phyloP scores from a whole-genome alignment of 2,797 vertebrate genomes.

The Sebastes kiyomatsui region DNA sequence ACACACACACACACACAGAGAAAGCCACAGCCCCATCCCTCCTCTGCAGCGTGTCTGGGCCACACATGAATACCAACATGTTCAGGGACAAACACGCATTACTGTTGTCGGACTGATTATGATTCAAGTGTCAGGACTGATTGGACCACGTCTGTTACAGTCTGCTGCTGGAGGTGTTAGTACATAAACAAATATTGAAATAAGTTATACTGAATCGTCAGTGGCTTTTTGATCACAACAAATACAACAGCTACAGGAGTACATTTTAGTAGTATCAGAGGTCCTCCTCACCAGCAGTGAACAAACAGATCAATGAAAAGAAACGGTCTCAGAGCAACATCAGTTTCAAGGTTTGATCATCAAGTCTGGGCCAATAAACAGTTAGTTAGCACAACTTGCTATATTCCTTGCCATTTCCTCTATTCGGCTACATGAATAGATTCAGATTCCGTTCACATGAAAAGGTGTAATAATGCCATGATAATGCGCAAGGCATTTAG shows the following conservation, averaged over 20 bases:
- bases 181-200: not conserved
- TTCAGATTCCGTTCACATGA: too few species aligned
- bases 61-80: slow-evolving; percentile 2
- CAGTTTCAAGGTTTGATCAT: not conserved
- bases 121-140: slow-evolving; percentile 6
- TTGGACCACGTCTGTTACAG: not conserved
- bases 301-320: not conserved
- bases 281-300: not conserved
- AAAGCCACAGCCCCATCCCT: not conserved
- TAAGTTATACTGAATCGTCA: not conserved
- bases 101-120: not conserved
- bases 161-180: not conserved
- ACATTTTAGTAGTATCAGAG: not conserved
- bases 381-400: not conserved
- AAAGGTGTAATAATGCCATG: too few species aligned
- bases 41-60: not conserved
- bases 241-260: not conserved
- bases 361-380: not conserved
- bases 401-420: not conserved
- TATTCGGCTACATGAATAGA: too few species aligned
- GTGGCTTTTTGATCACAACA: not conserved
- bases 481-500: too few species aligned
- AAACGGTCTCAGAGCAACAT: not conserved
- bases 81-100: not conserved
- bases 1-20: not conserved